Percentiles rank a stretch among this genome's conserved stretches.
Evolutionary conservation across 2,797 vertebrate genomes (phyloP).

Genomic region (Microctenopoma lineatum): DNA sequence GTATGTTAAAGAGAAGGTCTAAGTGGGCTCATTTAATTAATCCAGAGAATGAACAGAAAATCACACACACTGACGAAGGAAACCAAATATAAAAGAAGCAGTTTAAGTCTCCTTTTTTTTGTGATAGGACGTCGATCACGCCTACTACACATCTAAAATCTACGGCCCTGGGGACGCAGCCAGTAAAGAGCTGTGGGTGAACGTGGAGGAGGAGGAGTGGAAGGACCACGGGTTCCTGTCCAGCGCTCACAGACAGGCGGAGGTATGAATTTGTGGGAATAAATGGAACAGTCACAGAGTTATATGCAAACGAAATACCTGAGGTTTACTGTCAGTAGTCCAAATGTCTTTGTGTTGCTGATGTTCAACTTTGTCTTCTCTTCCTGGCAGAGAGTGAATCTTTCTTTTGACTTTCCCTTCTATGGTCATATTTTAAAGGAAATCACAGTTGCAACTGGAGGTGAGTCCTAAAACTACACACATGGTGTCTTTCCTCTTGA

Average conservation of each 20-base stretch:
- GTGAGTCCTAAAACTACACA: conserved; percentile 78
- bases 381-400: conserved; percentile 92
- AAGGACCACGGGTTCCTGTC: conserved; percentile 90
- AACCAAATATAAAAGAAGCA: not conserved
- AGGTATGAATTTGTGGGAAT: conserved; percentile 63
- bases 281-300: not conserved
- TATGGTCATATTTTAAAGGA: conserved; percentile 94
- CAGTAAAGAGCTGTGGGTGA: conserved; percentile 89
- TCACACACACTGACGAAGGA: no score
- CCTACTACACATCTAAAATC: conserved; percentile 93
- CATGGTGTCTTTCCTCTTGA: no score
- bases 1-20: no score
- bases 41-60: no score
- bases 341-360: not conserved
- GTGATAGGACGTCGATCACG: conserved; percentile 90
- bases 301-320: no score
- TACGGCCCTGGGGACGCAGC: conserved; percentile 85
- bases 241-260: conserved; percentile 91
- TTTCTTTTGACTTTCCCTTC: conserved; percentile 96
- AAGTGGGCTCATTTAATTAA: no score
- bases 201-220: conserved; percentile 88
- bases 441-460: conserved; percentile 94
- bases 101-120: not conserved
- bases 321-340: no score
- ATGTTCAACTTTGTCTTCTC: not conserved